A percentile compares a stretch with the other conserved stretches of the same genome.
Conservation (phyloP, 2,113 vertebrate genomes). For the Callipepla squamata region DNA sequence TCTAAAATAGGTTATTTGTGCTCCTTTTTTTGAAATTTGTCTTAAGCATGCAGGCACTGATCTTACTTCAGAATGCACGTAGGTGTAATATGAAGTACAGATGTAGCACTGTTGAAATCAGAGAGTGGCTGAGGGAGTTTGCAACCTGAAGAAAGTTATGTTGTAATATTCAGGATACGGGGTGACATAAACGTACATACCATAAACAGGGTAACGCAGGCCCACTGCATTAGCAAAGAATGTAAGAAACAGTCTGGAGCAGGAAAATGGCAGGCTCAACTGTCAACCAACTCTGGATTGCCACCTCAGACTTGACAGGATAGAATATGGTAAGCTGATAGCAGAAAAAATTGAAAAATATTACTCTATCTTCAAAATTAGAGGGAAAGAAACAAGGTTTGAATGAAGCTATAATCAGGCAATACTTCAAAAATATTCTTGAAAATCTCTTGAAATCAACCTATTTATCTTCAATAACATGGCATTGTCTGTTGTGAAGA, state of each 20-base stretch:
- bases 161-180: not conserved
- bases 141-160: not conserved
- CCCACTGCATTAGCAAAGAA: not conserved
- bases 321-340: not conserved
- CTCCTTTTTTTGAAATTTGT: not conserved
- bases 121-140: not conserved
- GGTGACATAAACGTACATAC: not conserved
- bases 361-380: not conserved
- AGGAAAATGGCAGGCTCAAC: not conserved
- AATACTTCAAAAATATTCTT: not conserved
- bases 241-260: not conserved
- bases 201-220: not conserved
- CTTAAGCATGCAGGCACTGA: not conserved
- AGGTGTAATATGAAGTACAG: not conserved
- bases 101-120: not conserved
- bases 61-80: not conserved
- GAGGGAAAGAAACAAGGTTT: not conserved
- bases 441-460: not conserved
- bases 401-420: rapidly evolving
- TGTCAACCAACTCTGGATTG: not conserved
- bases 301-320: not conserved
- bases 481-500: not conserved
- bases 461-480: not conserved
- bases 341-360: not conserved
- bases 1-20: not conserved